Evolutionary conservation across 2,113 vertebrate species (phyloP), one percentile per base, ranked within the genome.

Genomic region (Neolamprologus toae): DNA sequence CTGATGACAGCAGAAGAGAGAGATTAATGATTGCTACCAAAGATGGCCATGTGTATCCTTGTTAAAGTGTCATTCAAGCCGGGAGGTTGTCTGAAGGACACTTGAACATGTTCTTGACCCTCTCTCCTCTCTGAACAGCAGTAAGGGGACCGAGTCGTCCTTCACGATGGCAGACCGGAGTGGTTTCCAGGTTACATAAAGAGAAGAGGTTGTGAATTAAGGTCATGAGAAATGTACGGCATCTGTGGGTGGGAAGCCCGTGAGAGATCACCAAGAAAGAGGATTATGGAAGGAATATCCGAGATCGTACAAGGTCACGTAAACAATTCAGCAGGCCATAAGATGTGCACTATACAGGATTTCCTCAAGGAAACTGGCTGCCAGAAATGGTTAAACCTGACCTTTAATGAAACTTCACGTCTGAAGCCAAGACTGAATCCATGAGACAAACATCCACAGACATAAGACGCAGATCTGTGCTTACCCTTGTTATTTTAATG

Each of bases 41-140:
- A 0, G 57, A 31, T 7, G 13, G 6, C 9, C 55, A 26, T 5
- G 21, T 21, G n/a, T 16, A 81, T 78, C 55, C 19, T 86, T 9
- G 66, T 17, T 45, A 2, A 73, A 73, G 37, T 45, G 71, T 28
- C 71, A 1, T 76, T 76, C 71, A 76, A 47, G 40, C 21, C 0
- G 0, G 40, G 21, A 26, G 68, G 21, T 19, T 47, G 23, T 6
- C 40, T 17, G 14, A 26, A 76, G 71, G 40, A 76, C 6, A 4
- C 33, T 35, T 57, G 16, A 17, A 17, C 40, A 10, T 21, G 51
- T 66, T 55, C 84, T 66, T 49, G 59, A 88, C 80, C 66, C 71
- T 16, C 54, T 54, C 82, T 51, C 37, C 37, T 66, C 79, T 31
- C 79, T 31, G 16, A 82, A 55, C 78, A 66, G 28, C 57, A 86